These are phyloP conservation scores for Rhincodon typus DNA, from an alignment of 2,797 vertebrate genomes.

Conservation along the genomic window DNA sequence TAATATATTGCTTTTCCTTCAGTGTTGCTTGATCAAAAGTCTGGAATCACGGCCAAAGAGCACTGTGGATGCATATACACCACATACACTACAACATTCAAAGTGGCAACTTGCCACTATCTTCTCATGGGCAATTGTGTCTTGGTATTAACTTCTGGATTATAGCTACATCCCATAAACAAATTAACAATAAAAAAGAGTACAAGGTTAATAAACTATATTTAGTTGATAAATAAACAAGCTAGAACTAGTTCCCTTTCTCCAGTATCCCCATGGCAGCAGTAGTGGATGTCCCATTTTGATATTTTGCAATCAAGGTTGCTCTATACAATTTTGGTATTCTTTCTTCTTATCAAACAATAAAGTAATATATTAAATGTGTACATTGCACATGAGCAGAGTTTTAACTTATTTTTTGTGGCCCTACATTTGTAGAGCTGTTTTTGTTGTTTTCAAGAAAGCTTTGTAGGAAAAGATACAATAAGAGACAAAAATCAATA, in stretches of 20 bases:
- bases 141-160: not conserved
- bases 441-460: no score
- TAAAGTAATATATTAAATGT: not conserved
- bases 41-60: not conserved
- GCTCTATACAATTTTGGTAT: not conserved
- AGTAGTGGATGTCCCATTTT: not conserved
- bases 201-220: not conserved
- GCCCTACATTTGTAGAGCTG: no score
- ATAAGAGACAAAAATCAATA: not conserved
- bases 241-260: not conserved
- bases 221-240: not conserved
- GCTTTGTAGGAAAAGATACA: not conserved
- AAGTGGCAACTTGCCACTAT: not conserved
- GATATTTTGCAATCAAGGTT: not conserved
- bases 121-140: not conserved
- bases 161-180: not conserved
- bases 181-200: not conserved
- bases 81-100: not conserved
- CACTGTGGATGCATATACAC: not conserved
- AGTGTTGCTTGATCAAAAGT: not conserved
- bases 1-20: not conserved
- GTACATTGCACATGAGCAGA: not conserved
- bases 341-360: not conserved
- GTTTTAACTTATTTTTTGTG: no score
- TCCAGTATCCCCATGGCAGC: not conserved